Evolutionary conservation across 2,888 invertebrate genomes (phyloP).

Genomic region (Lampropteryx suffumata): DNA sequence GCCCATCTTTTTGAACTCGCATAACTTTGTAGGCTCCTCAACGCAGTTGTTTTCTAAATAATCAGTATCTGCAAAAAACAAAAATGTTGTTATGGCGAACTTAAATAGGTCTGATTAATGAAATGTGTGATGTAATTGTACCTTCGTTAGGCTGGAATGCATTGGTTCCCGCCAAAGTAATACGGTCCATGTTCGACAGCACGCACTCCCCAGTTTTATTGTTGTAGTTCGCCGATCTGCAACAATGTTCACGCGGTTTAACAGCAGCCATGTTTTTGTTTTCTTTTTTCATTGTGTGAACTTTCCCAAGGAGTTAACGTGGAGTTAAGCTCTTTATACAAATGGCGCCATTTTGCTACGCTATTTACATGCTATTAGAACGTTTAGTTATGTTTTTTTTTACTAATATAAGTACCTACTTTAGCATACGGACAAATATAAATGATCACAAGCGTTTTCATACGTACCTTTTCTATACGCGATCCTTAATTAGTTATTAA

Average conservation of each 20-base stretch:
- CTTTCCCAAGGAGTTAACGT: slow-evolving; percentile 65
- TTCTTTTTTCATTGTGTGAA: slow-evolving; percentile 65
- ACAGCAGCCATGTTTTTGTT: slow-evolving; percentile 53
- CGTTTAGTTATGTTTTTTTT: slow-evolving; percentile 33
- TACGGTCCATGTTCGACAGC: slow-evolving; percentile 95
- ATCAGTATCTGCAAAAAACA: slow-evolving; percentile 80
- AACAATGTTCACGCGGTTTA: slow-evolving; percentile 68
- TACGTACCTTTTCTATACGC: too few species aligned
- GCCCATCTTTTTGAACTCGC: slow-evolving; percentile 95
- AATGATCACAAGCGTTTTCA: too few species aligned
- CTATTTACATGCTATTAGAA: slow-evolving; percentile 42
- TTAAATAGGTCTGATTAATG: slow-evolving; percentile 27
- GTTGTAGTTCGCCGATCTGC: slow-evolving; percentile 95
- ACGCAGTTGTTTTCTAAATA: slow-evolving; percentile 97
- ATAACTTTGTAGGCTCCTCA: slow-evolving; percentile 96
- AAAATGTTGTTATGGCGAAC: slow-evolving; percentile 16
- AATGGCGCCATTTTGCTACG: slow-evolving; percentile 45
- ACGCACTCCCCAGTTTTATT: slow-evolving; percentile 93
- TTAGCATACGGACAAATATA: neutral
- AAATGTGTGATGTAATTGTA: slow-evolving; percentile 43
- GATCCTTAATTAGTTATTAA: too few species aligned
- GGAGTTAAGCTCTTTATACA: slow-evolving; percentile 37
- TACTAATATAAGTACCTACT: neutral
- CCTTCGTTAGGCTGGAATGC: slow-evolving; percentile 88
- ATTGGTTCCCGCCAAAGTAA: slow-evolving; percentile 92